Conservation (phyloP, 2,113 vertebrate genomes). For the Pachyramphus minor region DNA sequence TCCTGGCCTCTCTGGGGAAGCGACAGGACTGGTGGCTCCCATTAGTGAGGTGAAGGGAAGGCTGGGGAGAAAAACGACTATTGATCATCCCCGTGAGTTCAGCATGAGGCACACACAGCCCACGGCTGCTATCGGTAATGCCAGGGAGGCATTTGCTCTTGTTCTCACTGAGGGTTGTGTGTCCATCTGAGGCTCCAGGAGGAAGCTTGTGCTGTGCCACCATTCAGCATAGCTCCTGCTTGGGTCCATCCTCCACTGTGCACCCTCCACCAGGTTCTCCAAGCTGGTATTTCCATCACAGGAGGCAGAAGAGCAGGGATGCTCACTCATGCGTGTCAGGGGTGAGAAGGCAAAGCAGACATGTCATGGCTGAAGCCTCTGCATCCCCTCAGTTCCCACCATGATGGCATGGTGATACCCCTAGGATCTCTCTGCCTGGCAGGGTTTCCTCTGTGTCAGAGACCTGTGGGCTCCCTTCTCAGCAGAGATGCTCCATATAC, state of each 20-base stretch:
- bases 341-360: not conserved
- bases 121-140: not conserved
- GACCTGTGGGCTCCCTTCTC: not conserved
- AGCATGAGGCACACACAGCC: not conserved
- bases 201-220: not conserved
- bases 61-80: conserved; percentile 1
- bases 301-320: not conserved
- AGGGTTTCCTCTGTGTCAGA: not conserved
- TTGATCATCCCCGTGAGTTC: not conserved
- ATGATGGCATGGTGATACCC: not conserved
- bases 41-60: not conserved
- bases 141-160: not conserved
- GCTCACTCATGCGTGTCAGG: rapidly evolving
- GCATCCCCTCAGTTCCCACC: not conserved
- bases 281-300: rapidly evolving
- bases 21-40: not conserved
- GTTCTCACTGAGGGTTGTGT: not conserved
- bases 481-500: not conserved
- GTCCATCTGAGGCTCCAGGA: not conserved
- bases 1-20: not conserved
- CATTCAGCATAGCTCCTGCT: not conserved
- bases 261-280: not conserved
- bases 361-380: not conserved
- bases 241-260: not conserved
- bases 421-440: not conserved